Evolutionary conservation across 2,797 vertebrate species (phyloP), one percentile per base, ranked within the genome.

Genomic region (Propithecus deckenii): DNA sequence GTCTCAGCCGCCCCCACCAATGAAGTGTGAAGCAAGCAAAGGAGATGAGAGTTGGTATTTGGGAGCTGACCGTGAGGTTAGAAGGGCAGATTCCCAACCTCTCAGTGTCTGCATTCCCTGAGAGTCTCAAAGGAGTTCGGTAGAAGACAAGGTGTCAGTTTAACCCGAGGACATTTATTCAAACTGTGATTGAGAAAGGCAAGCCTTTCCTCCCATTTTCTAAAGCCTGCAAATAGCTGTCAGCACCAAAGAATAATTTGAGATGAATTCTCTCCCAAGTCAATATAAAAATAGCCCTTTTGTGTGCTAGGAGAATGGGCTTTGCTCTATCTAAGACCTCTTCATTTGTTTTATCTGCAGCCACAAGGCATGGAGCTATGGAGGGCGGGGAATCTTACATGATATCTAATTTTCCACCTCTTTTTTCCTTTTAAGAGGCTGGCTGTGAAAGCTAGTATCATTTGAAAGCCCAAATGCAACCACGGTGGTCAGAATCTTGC

Each of bases 81-180:
- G 9, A n/a, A 84, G 6, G 14, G 61, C 6, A 59, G 23, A 10
- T n/a, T 11, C 14, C 8, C 28, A 14, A 9, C 15, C 1, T 2
- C 9, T 30, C 46, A 1, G 5, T 1, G 0, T 22, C 50, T 23
- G 20, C 30, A 1, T 76, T n/a, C 8, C 22, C 28, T 52, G 8
- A 28, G 18, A 25, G n/a, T 20, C 48, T 88, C 46, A 6, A 8
- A 41, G 59, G 50, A 67, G 22, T 59, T 43, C 52, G 2, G 9
- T 38, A 17, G 25, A 59, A 35, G 57, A 69, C 32, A 15, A 67
- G 46, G 35, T n/a, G 57, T 83, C 75, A 46, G 7, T 5, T 67
- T 15, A 76, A 50, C 85, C 48, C 35, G 61, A 76, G 61, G 69
- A 50, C 69, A 38, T 30, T 83, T 30, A 14, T 35, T 95, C 71